These are phyloP conservation scores for Clistopyga incitator DNA, from an alignment of 2,888 invertebrate species.

Conservation along the genomic window DNA sequence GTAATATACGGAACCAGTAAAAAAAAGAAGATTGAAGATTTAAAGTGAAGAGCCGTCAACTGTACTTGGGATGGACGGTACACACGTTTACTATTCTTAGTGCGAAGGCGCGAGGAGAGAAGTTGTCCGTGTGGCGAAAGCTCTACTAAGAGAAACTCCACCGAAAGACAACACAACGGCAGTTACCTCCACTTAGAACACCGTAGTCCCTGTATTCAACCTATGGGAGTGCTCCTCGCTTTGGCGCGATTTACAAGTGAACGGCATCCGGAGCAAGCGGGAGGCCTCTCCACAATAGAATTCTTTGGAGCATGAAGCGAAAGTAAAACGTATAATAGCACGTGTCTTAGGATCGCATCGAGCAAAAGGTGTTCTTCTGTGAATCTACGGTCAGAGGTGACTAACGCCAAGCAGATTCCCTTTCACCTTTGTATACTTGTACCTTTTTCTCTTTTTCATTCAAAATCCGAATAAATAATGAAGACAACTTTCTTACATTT, in stretches of 20 bases:
- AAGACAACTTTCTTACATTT: no score
- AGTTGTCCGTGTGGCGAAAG: slow-evolving; percentile 36
- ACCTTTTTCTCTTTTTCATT: no score
- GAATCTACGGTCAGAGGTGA: no score
- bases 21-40: background rate
- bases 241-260: slow-evolving; percentile 1
- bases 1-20: background rate
- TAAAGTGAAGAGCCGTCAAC: background rate
- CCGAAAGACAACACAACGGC: slow-evolving; percentile 2
- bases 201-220: no score
- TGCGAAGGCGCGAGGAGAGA: slow-evolving; percentile 16
- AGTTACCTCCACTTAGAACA: background rate
- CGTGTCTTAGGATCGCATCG: background rate
- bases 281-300: slow-evolving; percentile 27
- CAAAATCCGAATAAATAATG: no score
- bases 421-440: no score
- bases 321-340: slow-evolving; percentile 57
- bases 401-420: no score
- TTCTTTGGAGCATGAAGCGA: slow-evolving; percentile 64
- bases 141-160: slow-evolving; percentile 27
- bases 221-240: no score
- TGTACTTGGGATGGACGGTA: background rate
- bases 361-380: no score
- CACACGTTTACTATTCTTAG: slow-evolving; percentile 36
- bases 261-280: background rate